A percentile compares a stretch with the other conserved stretches of the same genome.
Conservation (phyloP, 2,113 vertebrate genomes). For the Natator depressus region DNA sequence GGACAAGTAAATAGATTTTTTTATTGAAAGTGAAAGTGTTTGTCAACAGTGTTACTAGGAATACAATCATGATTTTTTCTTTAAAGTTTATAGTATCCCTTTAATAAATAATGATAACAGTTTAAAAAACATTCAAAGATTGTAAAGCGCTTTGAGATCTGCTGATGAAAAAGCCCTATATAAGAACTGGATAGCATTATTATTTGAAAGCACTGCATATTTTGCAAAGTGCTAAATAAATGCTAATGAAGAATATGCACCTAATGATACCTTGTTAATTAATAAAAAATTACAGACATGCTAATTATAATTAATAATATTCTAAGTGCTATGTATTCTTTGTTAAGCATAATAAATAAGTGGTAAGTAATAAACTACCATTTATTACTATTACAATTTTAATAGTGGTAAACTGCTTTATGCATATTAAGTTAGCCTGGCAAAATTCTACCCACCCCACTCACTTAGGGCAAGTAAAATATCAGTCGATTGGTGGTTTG, state of each 20-base stretch:
- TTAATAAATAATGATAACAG: not conserved
- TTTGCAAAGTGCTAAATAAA: not conserved
- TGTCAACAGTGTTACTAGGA: not conserved
- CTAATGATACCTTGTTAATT: not conserved
- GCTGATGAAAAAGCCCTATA: not conserved
- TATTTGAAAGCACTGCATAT: not conserved
- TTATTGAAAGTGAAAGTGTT: not conserved
- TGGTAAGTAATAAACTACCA: not conserved
- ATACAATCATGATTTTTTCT: not conserved
- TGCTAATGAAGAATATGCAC: not conserved
- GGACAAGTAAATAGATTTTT: not conserved
- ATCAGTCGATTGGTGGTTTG: not conserved
- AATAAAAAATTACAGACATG: not conserved
- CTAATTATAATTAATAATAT: not conserved
- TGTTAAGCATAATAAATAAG: not conserved
- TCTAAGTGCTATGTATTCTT: not conserved
- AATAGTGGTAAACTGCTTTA: not conserved
- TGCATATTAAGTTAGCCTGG: not conserved
- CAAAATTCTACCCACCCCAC: not conserved
- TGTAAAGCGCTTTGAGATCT: not conserved
- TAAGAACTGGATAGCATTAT: not conserved
- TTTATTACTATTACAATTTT: not conserved
- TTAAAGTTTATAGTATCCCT: not conserved
- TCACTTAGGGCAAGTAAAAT: not conserved
- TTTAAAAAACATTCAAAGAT: not conserved